A percentile compares a stretch with the other conserved stretches of the same genome.
Conservation (phyloP, 2,797 vertebrate genomes). For the Remorina albescens region DNA sequence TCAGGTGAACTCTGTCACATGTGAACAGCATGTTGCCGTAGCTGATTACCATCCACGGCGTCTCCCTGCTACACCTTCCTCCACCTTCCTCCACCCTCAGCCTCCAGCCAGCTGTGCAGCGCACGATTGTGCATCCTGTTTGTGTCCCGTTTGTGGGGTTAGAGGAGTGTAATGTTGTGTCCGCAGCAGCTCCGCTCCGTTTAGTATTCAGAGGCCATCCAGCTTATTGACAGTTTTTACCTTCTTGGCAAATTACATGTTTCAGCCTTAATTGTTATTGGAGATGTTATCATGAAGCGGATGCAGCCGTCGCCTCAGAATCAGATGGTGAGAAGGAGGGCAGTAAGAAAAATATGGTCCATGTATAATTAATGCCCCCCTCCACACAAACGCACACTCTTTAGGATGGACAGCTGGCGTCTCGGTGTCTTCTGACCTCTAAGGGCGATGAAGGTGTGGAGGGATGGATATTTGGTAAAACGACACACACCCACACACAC, state of each 20-base stretch:
- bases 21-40: background rate
- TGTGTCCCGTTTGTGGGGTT: background rate
- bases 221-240: conserved; percentile 77
- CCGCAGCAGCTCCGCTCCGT: conserved; percentile 37
- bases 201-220: conserved; percentile 82
- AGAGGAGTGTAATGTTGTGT: background rate
- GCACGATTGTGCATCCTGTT: background rate
- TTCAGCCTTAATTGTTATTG: conserved; percentile 88
- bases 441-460: conserved; percentile 55
- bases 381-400: conserved; percentile 45
- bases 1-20: background rate
- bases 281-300: conserved; percentile 86
- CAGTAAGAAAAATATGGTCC: conserved; percentile 78
- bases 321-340: conserved; percentile 56
- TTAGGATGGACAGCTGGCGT: conserved; percentile 79
- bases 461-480: conserved; percentile 51
- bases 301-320: conserved; percentile 73
- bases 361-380: conserved; percentile 83
- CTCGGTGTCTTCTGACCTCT: conserved; percentile 76
- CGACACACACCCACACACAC: too few species aligned
- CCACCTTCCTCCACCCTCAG: too few species aligned
- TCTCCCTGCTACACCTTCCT: too few species aligned
- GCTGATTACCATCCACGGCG: background rate
- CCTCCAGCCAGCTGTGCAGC: background rate
- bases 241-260: conserved; percentile 81